Conservation (phyloP, 2,113 vertebrate species). For the Cacatua alba region DNA sequence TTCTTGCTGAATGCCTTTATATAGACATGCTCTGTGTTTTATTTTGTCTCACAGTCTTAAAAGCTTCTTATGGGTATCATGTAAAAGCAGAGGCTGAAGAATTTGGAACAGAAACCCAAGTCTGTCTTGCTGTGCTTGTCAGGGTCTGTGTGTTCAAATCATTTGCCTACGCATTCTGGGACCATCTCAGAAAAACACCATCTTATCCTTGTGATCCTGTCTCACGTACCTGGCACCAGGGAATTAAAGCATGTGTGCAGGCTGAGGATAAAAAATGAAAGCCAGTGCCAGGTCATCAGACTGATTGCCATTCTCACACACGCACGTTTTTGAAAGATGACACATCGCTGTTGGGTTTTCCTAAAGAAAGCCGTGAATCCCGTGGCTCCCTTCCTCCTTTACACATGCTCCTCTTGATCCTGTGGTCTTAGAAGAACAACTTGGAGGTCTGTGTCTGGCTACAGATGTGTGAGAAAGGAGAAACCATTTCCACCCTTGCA, state of each 20-base stretch:
- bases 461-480: background rate
- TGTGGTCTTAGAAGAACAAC: background rate
- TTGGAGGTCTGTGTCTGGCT: background rate
- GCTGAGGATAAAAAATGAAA: background rate
- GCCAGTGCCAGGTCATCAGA: background rate
- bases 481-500: background rate
- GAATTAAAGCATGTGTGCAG: background rate
- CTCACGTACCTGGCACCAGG: background rate
- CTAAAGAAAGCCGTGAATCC: background rate
- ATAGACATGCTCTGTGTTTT: background rate
- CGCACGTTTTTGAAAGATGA: background rate
- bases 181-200: background rate
- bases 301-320: background rate
- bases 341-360: background rate
- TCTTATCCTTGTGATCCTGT: background rate
- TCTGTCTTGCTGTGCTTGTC: background rate
- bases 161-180: background rate
- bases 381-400: background rate
- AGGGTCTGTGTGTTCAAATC: background rate
- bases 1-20: slow-evolving; percentile 49
- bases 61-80: background rate
- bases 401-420: fast-evolving
- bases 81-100: background rate
- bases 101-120: background rate
- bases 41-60: background rate